Base-by-base conservation (phyloP, 2,797 vertebrate species). In the Psittacula derbiana region DNA sequence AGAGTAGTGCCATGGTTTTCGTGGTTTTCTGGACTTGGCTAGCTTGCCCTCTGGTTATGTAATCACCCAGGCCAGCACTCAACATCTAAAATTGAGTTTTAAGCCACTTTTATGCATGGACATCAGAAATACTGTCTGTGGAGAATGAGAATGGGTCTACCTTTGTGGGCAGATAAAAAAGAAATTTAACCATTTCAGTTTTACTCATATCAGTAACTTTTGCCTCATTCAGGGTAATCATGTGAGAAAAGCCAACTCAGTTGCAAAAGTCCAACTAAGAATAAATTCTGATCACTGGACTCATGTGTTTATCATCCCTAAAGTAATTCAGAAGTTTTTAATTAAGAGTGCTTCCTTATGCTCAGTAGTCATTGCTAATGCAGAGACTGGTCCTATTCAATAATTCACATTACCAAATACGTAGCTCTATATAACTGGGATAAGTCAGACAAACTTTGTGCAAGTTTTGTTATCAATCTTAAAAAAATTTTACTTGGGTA, bases 1-100 rank as follows among this genome's bases (percentile, higher is more conserved):
- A 80, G 30, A 25, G 2, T 1, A 2, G 2, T 47, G 47, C 36
- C 53, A 13, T 0, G 5, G 52, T 40, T 78, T 72, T 23, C 31
- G 24, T 19, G 25, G 41, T 14, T 69, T 72, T 69, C 33, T 65
- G 49, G 38, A 53, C 25, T 20, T 19, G 12, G 30, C 23, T 76
- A 76, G 20, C 38, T 58, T 82, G 11, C 15, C 38, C 38, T 50
- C 27, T 47, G 25, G 41, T 50, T 44, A n/a, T 27, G n/a, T 10
- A 49, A 74, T 12, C 4, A 5, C 33, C 52, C 52, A 49, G 62
- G 44, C 25, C 57, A 81, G 31, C 30, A 46, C 11, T 67, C 72
- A 41, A 75, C 13, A 60, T 31, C 58, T 82, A 75, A 31, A 58
- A 30, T 1, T 58, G 40, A 53, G 25, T 20, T 92, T 86, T 64